These are phyloP conservation scores for Amaurobius ferox DNA, from an alignment of 2,888 invertebrate species.

Conservation along the genomic window DNA sequence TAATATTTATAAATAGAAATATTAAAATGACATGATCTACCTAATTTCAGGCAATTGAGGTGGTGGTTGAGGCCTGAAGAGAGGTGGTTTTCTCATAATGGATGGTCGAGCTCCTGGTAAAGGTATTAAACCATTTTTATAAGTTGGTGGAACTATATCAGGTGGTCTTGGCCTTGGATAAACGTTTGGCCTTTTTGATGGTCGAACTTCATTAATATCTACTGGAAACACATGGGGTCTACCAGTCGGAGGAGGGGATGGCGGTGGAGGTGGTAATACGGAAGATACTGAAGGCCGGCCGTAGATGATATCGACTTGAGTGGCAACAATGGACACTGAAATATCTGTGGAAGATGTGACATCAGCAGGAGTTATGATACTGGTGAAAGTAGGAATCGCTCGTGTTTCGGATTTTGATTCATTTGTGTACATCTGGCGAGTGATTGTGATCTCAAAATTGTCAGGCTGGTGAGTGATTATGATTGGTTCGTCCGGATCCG, in stretches of 20 bases:
- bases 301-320: conserved; percentile 53
- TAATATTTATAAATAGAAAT: no score
- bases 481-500: conserved; percentile 66
- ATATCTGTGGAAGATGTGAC: conserved; percentile 47
- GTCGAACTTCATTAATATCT: conserved; percentile 81
- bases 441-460: conserved; percentile 74
- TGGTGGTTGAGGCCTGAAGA: conserved; percentile 43
- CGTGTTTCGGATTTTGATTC: conserved; percentile 15
- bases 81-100: conserved; percentile 50
- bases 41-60: conserved; percentile 67
- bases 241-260: conserved; percentile 74
- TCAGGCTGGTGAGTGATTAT: conserved; percentile 73
- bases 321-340: conserved; percentile 49
- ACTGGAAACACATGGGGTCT: conserved; percentile 81
- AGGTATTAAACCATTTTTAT: conserved; percentile 43
- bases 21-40: conserved; percentile 30
- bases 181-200: conserved; percentile 36
- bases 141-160: conserved; percentile 20
- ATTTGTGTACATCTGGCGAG: conserved; percentile 65
- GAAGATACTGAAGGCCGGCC: conserved; percentile 48
- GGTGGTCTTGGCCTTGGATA: conserved; percentile 42
- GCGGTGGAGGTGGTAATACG: conserved; percentile 21
- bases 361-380: conserved; percentile 29
- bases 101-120: conserved; percentile 38
- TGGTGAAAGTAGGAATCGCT: conserved; percentile 46